Percentiles rank a stretch among this genome's conserved stretches.
These are phyloP conservation scores for Tenthredo distinguenda DNA, from an alignment of 2,888 invertebrate genomes.

Conservation along the genomic window DNA sequence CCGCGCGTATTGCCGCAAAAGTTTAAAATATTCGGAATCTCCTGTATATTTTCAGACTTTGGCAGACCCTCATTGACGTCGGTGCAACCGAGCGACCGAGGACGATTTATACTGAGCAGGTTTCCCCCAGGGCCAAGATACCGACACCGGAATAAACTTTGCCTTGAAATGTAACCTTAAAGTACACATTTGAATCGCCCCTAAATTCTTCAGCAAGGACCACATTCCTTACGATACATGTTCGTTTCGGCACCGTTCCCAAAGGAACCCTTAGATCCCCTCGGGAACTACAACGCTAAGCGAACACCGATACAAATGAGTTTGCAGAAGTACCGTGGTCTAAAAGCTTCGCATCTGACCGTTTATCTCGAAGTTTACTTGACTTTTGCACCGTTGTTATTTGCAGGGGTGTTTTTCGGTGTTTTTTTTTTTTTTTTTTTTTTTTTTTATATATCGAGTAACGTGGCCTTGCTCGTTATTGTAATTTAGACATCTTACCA, in stretches of 20 bases:
- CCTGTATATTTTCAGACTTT: background rate
- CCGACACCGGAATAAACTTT: slow-evolving; percentile 31
- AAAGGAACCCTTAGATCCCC: background rate
- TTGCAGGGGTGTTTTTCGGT: background rate
- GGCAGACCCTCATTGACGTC: slow-evolving; percentile 1
- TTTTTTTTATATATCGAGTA: slow-evolving; percentile 31
- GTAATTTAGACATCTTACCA: slow-evolving; percentile 86
- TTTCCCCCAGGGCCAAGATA: slow-evolving; percentile 13
- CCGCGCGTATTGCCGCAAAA: background rate
- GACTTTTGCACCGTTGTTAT: slow-evolving; percentile 26
- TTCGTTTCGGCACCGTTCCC: slow-evolving; percentile 28
- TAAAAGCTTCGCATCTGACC: slow-evolving; percentile 31
- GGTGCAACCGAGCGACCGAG: background rate
- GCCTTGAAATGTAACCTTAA: background rate
- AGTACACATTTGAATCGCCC: slow-evolving; percentile 14
- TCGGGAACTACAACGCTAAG: slow-evolving; percentile 21
- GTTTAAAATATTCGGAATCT: slow-evolving; percentile 9
- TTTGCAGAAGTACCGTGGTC: background rate
- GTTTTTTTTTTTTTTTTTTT: background rate
- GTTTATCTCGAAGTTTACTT: background rate
- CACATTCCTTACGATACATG: slow-evolving; percentile 6
- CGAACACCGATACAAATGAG: slow-evolving; percentile 49
- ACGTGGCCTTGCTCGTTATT: slow-evolving; percentile 38
- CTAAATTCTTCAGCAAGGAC: slow-evolving; percentile 40
- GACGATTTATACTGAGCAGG: slow-evolving; percentile 29